phyloP scores from a whole-genome alignment of 1,140 invertebrate genomes.

The Amphibalanus amphitrite region DNA sequence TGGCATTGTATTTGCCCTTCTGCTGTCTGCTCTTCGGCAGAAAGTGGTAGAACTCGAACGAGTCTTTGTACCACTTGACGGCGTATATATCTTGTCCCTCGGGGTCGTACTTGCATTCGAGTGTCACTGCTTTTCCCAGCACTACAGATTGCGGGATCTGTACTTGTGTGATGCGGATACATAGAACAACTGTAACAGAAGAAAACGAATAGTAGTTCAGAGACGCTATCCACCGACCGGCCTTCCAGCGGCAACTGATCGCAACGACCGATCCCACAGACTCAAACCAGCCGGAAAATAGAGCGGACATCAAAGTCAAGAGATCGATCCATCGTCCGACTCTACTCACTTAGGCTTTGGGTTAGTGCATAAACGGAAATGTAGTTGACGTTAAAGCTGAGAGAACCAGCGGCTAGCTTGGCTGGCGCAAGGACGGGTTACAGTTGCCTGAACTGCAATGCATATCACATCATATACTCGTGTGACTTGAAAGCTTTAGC shows the following conservation, averaged over 20 bases:
- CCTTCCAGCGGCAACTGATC: too few species aligned
- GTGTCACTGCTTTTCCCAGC: neutral
- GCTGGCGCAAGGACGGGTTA: too few species aligned
- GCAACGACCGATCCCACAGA: neutral
- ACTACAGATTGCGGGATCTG: neutral
- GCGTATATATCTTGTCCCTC: neutral
- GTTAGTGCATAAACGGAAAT: too few species aligned
- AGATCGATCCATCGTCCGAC: too few species aligned
- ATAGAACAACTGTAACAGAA: neutral
- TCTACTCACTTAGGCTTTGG: too few species aligned
- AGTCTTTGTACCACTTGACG: conserved; percentile 4
- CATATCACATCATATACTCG: too few species aligned
- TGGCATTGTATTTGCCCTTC: neutral
- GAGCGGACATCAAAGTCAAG: too few species aligned
- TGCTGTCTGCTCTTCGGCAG: neutral
- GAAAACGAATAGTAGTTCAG: neutral
- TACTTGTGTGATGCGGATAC: neutral
- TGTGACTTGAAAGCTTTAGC: too few species aligned
- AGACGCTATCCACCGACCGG: neutral
- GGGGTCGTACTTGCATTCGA: neutral
- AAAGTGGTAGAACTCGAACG: conserved; percentile 1
- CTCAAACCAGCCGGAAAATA: neutral
- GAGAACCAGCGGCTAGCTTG: too few species aligned
- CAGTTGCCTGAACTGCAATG: too few species aligned
- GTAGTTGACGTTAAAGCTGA: too few species aligned